Conservation (phyloP, 2,113 vertebrate genomes). For the Dasypus novemcinctus region DNA sequence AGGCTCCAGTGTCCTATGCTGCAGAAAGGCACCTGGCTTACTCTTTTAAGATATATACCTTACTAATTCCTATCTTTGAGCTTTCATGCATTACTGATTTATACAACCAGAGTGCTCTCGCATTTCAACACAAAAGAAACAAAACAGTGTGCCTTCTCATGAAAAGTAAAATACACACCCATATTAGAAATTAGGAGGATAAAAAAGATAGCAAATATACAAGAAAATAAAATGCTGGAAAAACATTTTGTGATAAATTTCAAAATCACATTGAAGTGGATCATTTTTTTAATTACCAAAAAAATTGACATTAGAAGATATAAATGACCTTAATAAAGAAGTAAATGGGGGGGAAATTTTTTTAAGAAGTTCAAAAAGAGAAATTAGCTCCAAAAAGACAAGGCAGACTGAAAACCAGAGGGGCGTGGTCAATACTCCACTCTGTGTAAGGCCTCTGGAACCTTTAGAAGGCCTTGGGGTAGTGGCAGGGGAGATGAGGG, state of each 20-base stretch:
- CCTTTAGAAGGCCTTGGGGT: not conserved
- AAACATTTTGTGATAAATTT: not conserved
- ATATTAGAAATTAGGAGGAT: not conserved
- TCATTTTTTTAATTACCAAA: not conserved
- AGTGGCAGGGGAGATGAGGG: not conserved
- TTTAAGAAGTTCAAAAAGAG: no score
- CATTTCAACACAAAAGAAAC: not conserved
- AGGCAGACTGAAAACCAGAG: not conserved
- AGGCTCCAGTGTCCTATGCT: not conserved
- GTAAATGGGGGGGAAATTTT: no score
- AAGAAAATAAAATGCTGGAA: not conserved
- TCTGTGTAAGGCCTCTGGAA: not conserved
- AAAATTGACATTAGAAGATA: not conserved
- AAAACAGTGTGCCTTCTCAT: not conserved
- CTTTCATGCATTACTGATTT: not conserved
- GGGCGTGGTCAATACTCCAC: no score
- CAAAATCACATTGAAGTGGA: conserved; percentile 16
- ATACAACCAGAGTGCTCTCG: not conserved
- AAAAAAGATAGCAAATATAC: not conserved
- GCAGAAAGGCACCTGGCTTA: not conserved
- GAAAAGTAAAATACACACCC: not conserved
- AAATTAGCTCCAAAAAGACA: not conserved
- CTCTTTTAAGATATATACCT: not conserved
- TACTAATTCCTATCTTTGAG: not conserved
- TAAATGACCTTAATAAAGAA: not conserved